These are phyloP conservation scores for Tenthredo scrophulariae DNA, from an alignment of 2,888 invertebrate genomes.

Conservation along the genomic window DNA sequence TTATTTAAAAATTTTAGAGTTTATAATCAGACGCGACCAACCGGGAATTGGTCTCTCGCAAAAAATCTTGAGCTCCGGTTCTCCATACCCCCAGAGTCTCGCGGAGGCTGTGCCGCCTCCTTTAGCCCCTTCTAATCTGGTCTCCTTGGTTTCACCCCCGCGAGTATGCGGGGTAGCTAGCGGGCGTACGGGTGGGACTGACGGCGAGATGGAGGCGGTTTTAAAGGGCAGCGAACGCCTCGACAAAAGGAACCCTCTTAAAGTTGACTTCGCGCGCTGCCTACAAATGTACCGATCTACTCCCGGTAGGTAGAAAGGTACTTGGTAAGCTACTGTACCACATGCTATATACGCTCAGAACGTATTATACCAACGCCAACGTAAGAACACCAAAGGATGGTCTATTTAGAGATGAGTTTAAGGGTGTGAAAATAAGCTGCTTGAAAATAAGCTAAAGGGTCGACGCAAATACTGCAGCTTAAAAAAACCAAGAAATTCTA, in stretches of 20 bases:
- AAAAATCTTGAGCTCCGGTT: conserved; percentile 56
- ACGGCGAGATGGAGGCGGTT: conserved; percentile 62
- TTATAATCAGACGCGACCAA: conserved; percentile 2
- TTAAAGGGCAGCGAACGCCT: conserved; percentile 75
- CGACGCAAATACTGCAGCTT: background rate
- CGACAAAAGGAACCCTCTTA: conserved; percentile 73
- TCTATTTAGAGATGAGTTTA: conserved; percentile 11
- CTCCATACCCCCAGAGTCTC: conserved; percentile 35
- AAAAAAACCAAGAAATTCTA: background rate
- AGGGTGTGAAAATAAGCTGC: background rate
- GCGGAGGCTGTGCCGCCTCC: conserved; percentile 61
- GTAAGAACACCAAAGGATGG: conserved; percentile 2
- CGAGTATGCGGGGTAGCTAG: conserved; percentile 59
- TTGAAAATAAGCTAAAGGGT: conserved; percentile 21
- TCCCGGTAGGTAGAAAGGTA: background rate
- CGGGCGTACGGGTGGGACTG: conserved; percentile 55
- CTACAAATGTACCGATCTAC: conserved; percentile 68
- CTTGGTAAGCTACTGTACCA: conserved; percentile 43
- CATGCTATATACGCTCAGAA: conserved; percentile 1
- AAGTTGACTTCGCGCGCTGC: conserved; percentile 72
- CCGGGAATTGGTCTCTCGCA: conserved; percentile 5
- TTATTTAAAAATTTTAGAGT: conserved; percentile 59
- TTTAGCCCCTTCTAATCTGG: conserved; percentile 75
- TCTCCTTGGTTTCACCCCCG: conserved; percentile 78
- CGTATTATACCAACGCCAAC: background rate